Evolutionary conservation across 2,888 invertebrate species (phyloP), one percentile per base, ranked within the genome.

Genomic region (Bellardia pandia): DNA sequence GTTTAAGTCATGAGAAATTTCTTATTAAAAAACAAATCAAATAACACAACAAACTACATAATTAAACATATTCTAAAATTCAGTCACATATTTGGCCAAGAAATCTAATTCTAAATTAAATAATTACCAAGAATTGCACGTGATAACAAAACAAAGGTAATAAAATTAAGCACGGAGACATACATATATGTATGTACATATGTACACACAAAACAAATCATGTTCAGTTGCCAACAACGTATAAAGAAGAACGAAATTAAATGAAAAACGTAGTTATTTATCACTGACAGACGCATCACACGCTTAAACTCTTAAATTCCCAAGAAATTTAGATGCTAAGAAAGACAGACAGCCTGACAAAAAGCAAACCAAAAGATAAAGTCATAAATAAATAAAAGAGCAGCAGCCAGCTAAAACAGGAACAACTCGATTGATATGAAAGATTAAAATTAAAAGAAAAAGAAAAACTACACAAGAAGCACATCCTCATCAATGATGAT

Each of bases 91-190:
- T 78, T 87, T 85, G 78, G 33, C 51, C 74, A 75, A 85, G 75
- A 87, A 87, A 81, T 69, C 72, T 77, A 68, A 78, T 76, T 72
- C 53, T 48, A 72, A 78, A 85, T 77, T 13, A 85, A 82, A 75
- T 85, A 85, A 85, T 82, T 88, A 88, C 79, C 76, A 86, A 68
- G 88, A 88, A 88, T 74, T 88, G 83, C 78, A 86, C 88, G 88
- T 88, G 88, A 88, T 88, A 33, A 72, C 60, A 71, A 51, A 74
- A 40, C 40, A 6, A 60, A 76, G 68, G 40, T 42, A 79, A 86
- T 77, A 77, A 84, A 77, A 80, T 16, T 23, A 75, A 51, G 30
- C 30, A 11, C 58, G 3, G 8, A 60, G 1, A 62, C 8, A 58
- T 14, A 62, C n/a, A 64, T 1, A 64, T 23, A 23, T 23, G 23